These are phyloP conservation scores for Pholis gunnellus DNA, from an alignment of 2,113 vertebrate species.

Conservation along the genomic window DNA sequence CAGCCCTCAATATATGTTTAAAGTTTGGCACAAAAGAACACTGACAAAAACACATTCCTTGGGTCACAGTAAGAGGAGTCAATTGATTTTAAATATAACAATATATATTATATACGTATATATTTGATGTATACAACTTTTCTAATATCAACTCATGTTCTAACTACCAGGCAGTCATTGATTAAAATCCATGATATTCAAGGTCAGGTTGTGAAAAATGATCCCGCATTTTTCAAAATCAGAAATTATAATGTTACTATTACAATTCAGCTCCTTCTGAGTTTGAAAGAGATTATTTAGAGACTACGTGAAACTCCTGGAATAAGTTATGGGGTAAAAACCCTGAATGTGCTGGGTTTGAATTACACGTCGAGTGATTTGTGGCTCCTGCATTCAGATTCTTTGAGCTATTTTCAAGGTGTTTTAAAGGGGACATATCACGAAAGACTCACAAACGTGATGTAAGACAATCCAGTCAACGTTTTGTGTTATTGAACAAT, in stretches of 20 bases:
- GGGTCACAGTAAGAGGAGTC: slow-evolving; percentile 39
- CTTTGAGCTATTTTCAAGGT: background rate
- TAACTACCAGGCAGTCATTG: slow-evolving; percentile 1
- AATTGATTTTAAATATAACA: slow-evolving; percentile 13
- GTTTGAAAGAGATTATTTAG: background rate
- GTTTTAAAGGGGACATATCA: background rate
- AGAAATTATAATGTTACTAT: background rate
- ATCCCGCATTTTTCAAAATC: slow-evolving; percentile 27
- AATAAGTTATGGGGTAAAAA: background rate
- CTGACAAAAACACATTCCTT: slow-evolving; percentile 58
- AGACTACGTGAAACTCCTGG: slow-evolving; percentile 4
- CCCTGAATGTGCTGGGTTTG: background rate
- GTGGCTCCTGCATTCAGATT: background rate
- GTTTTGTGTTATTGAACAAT: too few species aligned
- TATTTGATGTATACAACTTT: slow-evolving; percentile 23
- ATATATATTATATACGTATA: slow-evolving; percentile 19
- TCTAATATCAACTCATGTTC: background rate
- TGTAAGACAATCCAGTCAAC: too few species aligned
- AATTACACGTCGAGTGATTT: slow-evolving; percentile 14
- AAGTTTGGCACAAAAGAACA: slow-evolving; percentile 71
- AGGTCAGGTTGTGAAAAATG: slow-evolving; percentile 27
- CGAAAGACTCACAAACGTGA: too few species aligned
- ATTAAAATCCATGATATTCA: slow-evolving; percentile 18
- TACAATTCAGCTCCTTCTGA: background rate
- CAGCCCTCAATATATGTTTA: slow-evolving; percentile 45